A percentile compares a stretch with the other conserved stretches of the same genome.
phyloP scores from a whole-genome alignment of 1,140 invertebrate genomes.

The Drosophila nikananu region DNA sequence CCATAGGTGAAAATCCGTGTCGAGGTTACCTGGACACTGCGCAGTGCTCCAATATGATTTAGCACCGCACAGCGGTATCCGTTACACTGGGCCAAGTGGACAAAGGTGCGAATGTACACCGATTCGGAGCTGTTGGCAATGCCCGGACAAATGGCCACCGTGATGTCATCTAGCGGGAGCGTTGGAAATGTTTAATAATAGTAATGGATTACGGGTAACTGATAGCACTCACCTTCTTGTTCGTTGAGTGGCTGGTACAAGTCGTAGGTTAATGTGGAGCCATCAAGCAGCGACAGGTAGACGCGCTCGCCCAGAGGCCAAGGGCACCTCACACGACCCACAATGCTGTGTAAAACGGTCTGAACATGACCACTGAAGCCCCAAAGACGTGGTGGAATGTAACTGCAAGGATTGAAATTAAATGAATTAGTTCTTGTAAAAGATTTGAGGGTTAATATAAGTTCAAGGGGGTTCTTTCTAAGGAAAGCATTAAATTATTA shows the following conservation, averaged over 20 bases:
- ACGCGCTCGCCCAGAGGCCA: constrained; percentile 94
- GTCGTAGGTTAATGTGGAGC: constrained; percentile 96
- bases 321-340: constrained; percentile 93
- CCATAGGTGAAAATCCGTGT: constrained; percentile 96
- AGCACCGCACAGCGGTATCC: constrained; percentile 96
- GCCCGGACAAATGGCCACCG: constrained; percentile 95
- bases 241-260: constrained; percentile 92
- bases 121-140: constrained; percentile 97
- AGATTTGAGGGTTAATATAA: background rate
- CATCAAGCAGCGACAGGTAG: constrained; percentile 90
- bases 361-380: constrained; percentile 97
- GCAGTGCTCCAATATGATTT: constrained; percentile 96
- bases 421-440: too few species aligned
- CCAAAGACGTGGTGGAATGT: constrained; percentile 95
- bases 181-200: constrained; percentile 30
- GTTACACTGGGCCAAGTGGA: constrained; percentile 94
- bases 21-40: constrained; percentile 93
- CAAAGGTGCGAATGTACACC: constrained; percentile 96
- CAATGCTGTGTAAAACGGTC: constrained; percentile 95
- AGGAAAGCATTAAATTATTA: background rate
- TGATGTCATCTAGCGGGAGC: constrained; percentile 91
- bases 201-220: background rate
- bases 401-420: constrained; percentile 87
- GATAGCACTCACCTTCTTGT: constrained; percentile 87
- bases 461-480: background rate